Conservation (phyloP, 1,140 invertebrate species). For the Pseudomyrmex flavicornis region DNA sequence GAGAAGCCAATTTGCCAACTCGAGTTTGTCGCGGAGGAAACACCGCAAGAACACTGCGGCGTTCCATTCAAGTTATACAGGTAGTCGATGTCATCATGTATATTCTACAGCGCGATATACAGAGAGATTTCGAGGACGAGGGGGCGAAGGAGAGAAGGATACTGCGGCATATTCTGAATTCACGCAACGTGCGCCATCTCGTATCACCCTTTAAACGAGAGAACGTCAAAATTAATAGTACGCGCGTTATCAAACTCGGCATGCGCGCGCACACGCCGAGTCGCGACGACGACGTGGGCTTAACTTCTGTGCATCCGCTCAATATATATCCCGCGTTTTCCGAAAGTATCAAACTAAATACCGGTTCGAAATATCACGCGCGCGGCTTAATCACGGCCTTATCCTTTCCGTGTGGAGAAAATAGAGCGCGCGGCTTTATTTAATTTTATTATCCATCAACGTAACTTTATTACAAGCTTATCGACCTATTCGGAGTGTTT, state of each 20-base stretch:
- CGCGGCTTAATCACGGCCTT: not conserved
- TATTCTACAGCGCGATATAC: not conserved
- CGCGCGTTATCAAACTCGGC: conserved; percentile 54
- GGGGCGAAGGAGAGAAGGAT: no score
- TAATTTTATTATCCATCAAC: not conserved
- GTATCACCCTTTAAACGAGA: conserved; percentile 42
- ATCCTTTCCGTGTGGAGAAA: no score
- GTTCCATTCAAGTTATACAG: conserved; percentile 69
- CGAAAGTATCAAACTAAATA: conserved; percentile 1
- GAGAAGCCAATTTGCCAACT: conserved; percentile 74
- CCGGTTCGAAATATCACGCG: not conserved
- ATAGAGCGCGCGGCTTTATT: not conserved
- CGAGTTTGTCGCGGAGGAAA: conserved; percentile 60
- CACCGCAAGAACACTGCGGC: conserved; percentile 66
- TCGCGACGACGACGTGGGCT: not conserved
- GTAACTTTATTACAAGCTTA: no score
- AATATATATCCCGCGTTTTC: not conserved
- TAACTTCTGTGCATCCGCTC: conserved; percentile 33
- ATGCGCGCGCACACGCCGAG: not conserved
- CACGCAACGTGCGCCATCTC: conserved; percentile 34
- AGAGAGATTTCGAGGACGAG: no score
- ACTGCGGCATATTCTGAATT: conserved; percentile 57
- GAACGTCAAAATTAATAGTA: conserved; percentile 64
- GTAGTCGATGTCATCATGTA: conserved; percentile 67
- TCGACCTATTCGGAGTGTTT: no score